phyloP scores from a whole-genome alignment of 2,888 invertebrate genomes.

The Pseudoips prasinana region DNA sequence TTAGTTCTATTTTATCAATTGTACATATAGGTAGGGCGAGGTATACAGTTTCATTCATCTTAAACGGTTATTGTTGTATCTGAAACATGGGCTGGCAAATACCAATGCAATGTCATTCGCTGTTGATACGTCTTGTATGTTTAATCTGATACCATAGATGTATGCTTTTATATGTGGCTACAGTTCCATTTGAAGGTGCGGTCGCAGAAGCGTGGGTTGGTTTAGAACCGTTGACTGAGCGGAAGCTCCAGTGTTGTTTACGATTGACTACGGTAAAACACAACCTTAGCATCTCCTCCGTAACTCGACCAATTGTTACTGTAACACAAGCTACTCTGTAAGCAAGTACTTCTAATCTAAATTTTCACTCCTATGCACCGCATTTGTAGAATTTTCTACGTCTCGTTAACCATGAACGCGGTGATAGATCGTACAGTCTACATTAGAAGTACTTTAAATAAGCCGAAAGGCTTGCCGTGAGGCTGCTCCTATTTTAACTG shows the following conservation, averaged over 20 bases:
- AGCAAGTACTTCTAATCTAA: too few relatives aligned
- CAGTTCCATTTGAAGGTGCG: conserved; percentile 46
- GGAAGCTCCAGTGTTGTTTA: conserved; percentile 16
- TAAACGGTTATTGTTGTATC: conserved; percentile 70
- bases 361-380: too few relatives aligned
- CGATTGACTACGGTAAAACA: conserved; percentile 9
- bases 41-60: conserved; percentile 64
- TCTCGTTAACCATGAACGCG: too few relatives aligned
- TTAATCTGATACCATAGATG: conserved; percentile 53
- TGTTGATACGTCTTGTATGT: conserved; percentile 45
- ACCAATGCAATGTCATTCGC: conserved; percentile 67
- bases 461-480: conserved; percentile 53
- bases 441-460: conserved; percentile 22
- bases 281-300: conserved; percentile 55
- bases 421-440: too few relatives aligned
- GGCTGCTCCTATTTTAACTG: conserved; percentile 64
- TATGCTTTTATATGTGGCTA: conserved; percentile 63
- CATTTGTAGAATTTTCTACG: too few relatives aligned
- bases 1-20: conserved; percentile 71
- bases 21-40: conserved; percentile 77
- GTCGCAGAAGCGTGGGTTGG: conserved; percentile 36
- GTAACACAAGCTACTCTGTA: conserved; percentile 52
- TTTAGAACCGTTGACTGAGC: conserved; percentile 13
- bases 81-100: conserved; percentile 57
- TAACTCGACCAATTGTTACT: conserved; percentile 36